These are phyloP conservation scores for Diarsia dahlii DNA, from an alignment of 2,888 invertebrate genomes.

Conservation along the genomic window DNA sequence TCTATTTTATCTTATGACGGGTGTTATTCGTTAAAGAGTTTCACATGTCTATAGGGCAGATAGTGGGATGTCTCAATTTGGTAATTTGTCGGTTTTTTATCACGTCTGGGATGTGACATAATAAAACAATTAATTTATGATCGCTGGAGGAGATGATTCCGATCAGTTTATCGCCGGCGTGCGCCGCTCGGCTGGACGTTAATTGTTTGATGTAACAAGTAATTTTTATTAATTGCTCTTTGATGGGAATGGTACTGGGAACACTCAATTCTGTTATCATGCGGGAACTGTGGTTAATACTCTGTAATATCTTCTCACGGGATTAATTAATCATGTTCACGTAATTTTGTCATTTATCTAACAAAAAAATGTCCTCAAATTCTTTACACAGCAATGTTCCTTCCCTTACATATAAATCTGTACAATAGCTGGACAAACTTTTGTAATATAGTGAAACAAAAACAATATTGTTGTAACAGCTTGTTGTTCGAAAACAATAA, in stretches of 20 bases:
- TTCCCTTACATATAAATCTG: not conserved
- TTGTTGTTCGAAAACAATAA: constrained; percentile 51
- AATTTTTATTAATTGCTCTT: constrained; percentile 89
- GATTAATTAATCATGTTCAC: not conserved
- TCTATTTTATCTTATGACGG: constrained; percentile 83
- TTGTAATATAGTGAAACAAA: constrained; percentile 49
- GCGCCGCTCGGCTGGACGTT: constrained; percentile 85
- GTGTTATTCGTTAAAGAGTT: constrained; percentile 79
- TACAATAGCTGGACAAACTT: constrained; percentile 46
- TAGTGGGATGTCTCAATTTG: constrained; percentile 90
- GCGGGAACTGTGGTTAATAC: constrained; percentile 77
- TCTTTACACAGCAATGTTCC: not conserved
- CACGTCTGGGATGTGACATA: constrained; percentile 85
- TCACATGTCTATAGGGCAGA: constrained; percentile 86
- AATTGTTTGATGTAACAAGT: constrained; percentile 88
- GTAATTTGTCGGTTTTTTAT: constrained; percentile 88
- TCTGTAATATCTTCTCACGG: not conserved
- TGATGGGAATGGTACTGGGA: constrained; percentile 81
- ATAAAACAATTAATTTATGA: constrained; percentile 91
- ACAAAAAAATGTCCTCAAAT: not conserved
- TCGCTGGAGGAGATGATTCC: constrained; percentile 83
- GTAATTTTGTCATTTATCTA: not conserved
- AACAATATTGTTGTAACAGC: constrained; percentile 47
- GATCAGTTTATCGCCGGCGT: constrained; percentile 86
- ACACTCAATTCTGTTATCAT: constrained; percentile 76